phyloP scores from a whole-genome alignment of 1,140 invertebrate species.

The Periplaneta americana region DNA sequence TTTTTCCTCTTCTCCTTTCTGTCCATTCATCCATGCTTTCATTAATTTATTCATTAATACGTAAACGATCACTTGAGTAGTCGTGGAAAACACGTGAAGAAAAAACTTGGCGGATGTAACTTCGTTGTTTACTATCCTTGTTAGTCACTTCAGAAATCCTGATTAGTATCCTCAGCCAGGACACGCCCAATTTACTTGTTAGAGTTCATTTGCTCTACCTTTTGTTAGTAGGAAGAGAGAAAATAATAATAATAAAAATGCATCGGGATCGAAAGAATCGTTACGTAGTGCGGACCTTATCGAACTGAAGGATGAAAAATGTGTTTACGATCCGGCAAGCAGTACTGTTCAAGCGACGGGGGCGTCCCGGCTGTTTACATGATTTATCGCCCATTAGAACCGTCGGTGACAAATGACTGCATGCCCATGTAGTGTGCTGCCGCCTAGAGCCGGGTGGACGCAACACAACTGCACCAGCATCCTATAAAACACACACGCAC shows the following conservation, averaged over 20 bases:
- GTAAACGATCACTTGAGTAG: no score
- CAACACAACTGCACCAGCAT: background rate
- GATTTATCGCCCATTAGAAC: constrained; percentile 12
- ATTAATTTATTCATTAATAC: no score
- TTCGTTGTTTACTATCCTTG: no score
- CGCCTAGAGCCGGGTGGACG: background rate
- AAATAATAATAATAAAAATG: background rate
- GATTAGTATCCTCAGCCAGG: no score
- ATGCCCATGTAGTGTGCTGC: background rate
- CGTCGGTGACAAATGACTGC: constrained; percentile 9
- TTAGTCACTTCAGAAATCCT: no score
- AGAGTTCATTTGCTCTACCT: background rate
- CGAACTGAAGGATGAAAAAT: constrained; percentile 9
- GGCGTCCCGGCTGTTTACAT: constrained; percentile 6
- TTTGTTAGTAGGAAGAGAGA: background rate
- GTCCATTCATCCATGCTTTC: no score
- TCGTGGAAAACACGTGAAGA: no score
- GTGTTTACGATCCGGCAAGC: constrained; percentile 6
- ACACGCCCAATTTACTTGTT: background rate
- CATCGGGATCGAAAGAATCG: background rate
- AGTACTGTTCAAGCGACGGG: background rate
- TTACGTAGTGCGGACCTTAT: background rate
- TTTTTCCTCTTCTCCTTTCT: no score
- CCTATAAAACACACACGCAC: background rate
- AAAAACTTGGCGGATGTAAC: no score